These are phyloP conservation scores for Falco naumanni DNA, from an alignment of 2,797 vertebrate species.

Conservation along the genomic window DNA sequence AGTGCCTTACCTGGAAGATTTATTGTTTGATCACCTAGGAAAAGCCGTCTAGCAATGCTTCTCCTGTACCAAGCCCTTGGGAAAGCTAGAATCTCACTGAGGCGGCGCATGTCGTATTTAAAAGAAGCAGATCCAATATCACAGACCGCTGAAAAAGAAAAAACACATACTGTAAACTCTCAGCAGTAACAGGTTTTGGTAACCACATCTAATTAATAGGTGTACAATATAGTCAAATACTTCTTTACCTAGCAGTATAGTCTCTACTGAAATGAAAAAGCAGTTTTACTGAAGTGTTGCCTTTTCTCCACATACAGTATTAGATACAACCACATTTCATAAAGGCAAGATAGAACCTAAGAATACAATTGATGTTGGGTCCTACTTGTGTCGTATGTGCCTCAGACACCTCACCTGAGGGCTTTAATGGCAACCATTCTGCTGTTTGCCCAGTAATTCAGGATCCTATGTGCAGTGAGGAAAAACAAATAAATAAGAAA, in stretches of 20 bases:
- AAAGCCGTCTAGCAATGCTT: slow-evolving; percentile 95
- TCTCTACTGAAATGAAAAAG: background rate
- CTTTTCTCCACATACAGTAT: background rate
- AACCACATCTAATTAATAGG: background rate
- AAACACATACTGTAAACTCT: background rate
- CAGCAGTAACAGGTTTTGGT: background rate
- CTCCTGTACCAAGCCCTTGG: slow-evolving; percentile 97
- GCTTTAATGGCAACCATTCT: background rate
- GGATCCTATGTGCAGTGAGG: background rate
- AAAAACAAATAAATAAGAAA: background rate
- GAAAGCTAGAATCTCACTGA: slow-evolving; percentile 98
- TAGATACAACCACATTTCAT: background rate
- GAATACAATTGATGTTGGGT: background rate
- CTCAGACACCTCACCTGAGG: background rate
- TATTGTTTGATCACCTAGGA: slow-evolving; percentile 97
- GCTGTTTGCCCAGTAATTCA: background rate
- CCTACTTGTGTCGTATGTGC: background rate
- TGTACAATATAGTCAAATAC: background rate
- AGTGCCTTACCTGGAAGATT: slow-evolving; percentile 88
- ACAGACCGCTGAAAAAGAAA: slow-evolving; percentile 87
- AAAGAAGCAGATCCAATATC: slow-evolving; percentile 99
- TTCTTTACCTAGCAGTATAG: background rate
- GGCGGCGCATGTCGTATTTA: slow-evolving; percentile 97
- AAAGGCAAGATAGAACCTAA: background rate
- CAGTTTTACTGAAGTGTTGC: background rate